Conservation (phyloP, 2,113 vertebrate genomes). For the Brevimyrus niger region DNA sequence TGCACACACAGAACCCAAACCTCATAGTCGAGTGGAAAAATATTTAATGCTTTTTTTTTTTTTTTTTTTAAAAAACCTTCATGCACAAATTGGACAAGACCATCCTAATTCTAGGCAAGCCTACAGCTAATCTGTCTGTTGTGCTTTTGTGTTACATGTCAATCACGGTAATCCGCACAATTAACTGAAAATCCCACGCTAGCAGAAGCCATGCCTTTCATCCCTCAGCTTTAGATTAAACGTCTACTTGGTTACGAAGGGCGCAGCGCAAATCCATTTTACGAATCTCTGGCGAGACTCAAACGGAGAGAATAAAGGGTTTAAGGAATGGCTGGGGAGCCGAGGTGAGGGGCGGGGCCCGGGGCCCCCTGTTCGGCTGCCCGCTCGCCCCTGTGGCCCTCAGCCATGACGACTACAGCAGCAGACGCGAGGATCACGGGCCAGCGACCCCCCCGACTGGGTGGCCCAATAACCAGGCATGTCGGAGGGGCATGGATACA, state of each 20-base stretch:
- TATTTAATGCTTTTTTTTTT: not conserved
- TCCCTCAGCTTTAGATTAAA: not conserved
- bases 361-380: too few relatives aligned
- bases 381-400: not conserved
- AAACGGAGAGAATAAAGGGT: not conserved
- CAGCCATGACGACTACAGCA: not conserved
- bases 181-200: not conserved
- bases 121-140: not conserved
- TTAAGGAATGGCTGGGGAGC: not conserved
- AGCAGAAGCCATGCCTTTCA: not conserved
- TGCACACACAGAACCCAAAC: not conserved
- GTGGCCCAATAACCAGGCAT: not conserved
- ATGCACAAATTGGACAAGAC: not conserved
- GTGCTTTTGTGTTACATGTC: not conserved
- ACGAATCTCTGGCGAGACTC: not conserved
- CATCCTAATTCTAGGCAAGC: not conserved
- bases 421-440: not conserved
- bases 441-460: not conserved
- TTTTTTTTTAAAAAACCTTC: not conserved
- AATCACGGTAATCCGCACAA: not conserved
- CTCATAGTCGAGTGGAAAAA: not conserved
- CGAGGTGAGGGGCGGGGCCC: too few relatives aligned
- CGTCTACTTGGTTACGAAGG: not conserved
- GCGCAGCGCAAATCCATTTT: not conserved
- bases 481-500: not conserved